Evolutionary conservation across 2,888 invertebrate genomes (phyloP).

Genomic region (Dichetophora obliterata): DNA sequence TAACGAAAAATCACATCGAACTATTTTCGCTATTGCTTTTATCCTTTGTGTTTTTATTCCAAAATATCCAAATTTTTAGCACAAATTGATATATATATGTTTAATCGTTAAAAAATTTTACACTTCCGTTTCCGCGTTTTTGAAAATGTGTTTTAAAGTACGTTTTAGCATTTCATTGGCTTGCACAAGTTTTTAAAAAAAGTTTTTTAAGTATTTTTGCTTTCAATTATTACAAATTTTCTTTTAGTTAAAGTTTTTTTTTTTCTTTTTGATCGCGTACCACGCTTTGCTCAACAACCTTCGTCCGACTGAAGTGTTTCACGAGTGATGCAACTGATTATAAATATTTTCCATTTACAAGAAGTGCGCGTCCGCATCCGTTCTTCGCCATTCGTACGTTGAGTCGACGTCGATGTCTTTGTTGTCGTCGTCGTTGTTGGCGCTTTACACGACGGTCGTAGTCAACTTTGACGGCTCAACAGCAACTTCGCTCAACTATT

Average conservation of each 20-base stretch:
- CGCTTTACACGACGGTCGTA: slow-evolving; percentile 31
- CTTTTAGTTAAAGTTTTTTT: slow-evolving; percentile 35
- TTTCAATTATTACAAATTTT: slow-evolving; percentile 36
- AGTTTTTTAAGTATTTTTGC: slow-evolving; percentile 44
- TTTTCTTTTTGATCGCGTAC: slow-evolving; percentile 45
- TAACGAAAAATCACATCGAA: too few relatives aligned
- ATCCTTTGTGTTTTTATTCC: neutral
- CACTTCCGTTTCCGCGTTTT: slow-evolving; percentile 21
- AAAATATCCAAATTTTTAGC: neutral
- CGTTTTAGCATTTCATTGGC: slow-evolving; percentile 19
- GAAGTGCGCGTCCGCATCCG: slow-evolving; percentile 58
- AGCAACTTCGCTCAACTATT: slow-evolving; percentile 37
- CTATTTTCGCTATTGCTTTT: too few relatives aligned
- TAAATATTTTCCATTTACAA: slow-evolving; percentile 65
- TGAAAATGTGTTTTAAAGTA: neutral
- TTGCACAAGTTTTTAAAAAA: slow-evolving; percentile 7
- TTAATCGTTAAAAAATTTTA: neutral
- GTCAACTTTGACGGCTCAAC: slow-evolving; percentile 37
- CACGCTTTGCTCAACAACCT: slow-evolving; percentile 65
- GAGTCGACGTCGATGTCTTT: slow-evolving; percentile 37
- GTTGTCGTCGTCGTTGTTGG: slow-evolving; percentile 31
- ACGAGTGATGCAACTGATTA: slow-evolving; percentile 71
- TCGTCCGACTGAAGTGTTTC: slow-evolving; percentile 70
- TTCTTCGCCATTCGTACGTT: slow-evolving; percentile 37
- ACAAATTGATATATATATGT: neutral